Evolutionary conservation across 2,888 invertebrate species (phyloP).

Genomic region (Reticulitermes lucifugus): DNA sequence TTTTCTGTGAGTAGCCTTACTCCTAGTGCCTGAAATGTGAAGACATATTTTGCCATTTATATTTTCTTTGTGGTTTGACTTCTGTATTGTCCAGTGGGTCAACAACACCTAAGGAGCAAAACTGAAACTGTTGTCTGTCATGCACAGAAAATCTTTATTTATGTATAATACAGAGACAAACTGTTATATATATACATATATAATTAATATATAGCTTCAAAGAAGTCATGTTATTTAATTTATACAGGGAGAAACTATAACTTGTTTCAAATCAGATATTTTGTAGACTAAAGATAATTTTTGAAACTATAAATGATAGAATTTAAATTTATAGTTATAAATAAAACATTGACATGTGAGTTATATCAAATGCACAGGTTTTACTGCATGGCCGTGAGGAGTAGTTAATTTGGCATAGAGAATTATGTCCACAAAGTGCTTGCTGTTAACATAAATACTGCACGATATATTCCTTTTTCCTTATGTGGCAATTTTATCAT

Average conservation of each 20-base stretch:
- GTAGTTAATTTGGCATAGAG: neutral
- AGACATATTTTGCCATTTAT: conserved; percentile 28
- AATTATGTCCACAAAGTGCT: neutral
- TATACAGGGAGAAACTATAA: neutral
- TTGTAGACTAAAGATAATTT: conserved; percentile 23
- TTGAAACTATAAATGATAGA: conserved; percentile 9
- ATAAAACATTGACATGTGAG: conserved; percentile 1
- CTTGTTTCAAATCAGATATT: conserved; percentile 30
- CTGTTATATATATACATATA: neutral
- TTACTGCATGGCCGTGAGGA: neutral
- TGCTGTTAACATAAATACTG: conserved; percentile 4
- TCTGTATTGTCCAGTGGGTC: neutral
- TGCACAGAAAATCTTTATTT: conserved; percentile 24
- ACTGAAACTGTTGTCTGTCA: conserved; percentile 20
- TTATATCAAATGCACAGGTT: neutral
- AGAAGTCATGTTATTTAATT: conserved; percentile 23
- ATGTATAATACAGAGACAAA: conserved; percentile 30
- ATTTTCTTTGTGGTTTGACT: conserved; percentile 21
- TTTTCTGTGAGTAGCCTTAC: conserved; percentile 33
- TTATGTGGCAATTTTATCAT: conserved; percentile 28
- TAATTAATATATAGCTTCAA: conserved; percentile 21
- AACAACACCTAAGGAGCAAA: neutral
- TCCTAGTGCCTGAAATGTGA: conserved; percentile 38
- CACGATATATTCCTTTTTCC: neutral
- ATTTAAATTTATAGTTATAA: conserved; percentile 21